phyloP scores from a whole-genome alignment of 2,797 vertebrate genomes.

The Myotis findleyi region DNA sequence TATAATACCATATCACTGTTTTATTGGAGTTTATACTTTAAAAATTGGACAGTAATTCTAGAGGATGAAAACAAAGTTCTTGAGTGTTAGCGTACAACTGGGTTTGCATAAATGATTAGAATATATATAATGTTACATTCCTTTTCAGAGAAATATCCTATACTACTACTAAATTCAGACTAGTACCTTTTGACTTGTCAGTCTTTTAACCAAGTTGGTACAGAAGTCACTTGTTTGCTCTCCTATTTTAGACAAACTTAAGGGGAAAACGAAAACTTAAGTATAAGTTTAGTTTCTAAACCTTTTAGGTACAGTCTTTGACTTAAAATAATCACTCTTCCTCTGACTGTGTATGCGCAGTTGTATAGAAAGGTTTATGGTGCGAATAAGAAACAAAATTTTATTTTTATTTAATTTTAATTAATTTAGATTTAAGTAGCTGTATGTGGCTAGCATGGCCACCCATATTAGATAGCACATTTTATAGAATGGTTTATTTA shows the following conservation, averaged over 20 bases:
- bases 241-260: slow-evolving; percentile 12
- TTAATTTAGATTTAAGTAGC: slow-evolving; percentile 40
- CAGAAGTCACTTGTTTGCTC: background rate
- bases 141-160: background rate
- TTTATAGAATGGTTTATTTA: background rate
- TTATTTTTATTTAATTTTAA: slow-evolving; percentile 37
- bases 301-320: background rate
- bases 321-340: background rate
- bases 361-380: background rate
- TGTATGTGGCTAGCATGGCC: background rate
- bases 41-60: slow-evolving; percentile 16
- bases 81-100: background rate
- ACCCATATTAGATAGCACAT: background rate
- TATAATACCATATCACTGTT: background rate
- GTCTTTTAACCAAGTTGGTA: background rate
- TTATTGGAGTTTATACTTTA: background rate
- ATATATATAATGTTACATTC: background rate
- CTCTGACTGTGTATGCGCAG: background rate
- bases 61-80: slow-evolving; percentile 12
- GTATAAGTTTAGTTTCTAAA: slow-evolving; percentile 30
- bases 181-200: background rate
- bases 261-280: background rate
- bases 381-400: background rate
- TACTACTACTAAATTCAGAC: background rate
- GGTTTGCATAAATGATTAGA: background rate